These are phyloP conservation scores for Pyxicephalus adspersus DNA, from an alignment of 2,113 vertebrate species.

Conservation along the genomic window DNA sequence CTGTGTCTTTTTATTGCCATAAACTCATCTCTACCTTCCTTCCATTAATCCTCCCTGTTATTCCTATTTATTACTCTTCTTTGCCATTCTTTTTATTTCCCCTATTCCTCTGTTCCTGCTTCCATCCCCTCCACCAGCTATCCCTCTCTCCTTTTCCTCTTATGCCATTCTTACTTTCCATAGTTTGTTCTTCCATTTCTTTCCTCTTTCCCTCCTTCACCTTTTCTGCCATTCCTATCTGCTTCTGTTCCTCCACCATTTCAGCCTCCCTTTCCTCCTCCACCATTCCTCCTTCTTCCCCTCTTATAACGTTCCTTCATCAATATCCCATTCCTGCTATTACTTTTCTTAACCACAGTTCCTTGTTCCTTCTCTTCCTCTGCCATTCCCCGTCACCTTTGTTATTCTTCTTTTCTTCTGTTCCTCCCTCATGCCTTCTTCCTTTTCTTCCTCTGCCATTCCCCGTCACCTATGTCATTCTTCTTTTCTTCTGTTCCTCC, in stretches of 20 bases:
- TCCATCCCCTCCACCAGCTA: neutral
- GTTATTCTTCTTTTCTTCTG: neutral
- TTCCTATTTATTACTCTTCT: no score
- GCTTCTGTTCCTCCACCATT: constrained; percentile 59
- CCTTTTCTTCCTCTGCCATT: neutral
- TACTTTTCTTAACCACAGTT: constrained; percentile 35
- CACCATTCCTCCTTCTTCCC: neutral
- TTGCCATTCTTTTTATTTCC: constrained; percentile 35
- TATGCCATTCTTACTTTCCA: no score
- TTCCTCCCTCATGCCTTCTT: neutral
- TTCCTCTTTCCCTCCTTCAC: constrained; percentile 38
- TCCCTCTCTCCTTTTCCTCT: neutral
- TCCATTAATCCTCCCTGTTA: neutral
- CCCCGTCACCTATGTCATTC: neutral
- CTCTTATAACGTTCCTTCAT: neutral
- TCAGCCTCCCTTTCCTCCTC: neutral
- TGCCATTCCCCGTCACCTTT: constrained; percentile 41
- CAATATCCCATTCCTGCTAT: neutral
- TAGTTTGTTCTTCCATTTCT: neutral
- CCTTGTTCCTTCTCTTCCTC: constrained; percentile 56
- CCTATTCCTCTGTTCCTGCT: constrained; percentile 58
- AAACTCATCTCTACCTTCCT: neutral
- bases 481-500: neutral
- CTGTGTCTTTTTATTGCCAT: neutral
- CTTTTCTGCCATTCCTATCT: constrained; percentile 23